phyloP scores from a whole-genome alignment of 2,888 invertebrate species.

The Ophion costatus region DNA sequence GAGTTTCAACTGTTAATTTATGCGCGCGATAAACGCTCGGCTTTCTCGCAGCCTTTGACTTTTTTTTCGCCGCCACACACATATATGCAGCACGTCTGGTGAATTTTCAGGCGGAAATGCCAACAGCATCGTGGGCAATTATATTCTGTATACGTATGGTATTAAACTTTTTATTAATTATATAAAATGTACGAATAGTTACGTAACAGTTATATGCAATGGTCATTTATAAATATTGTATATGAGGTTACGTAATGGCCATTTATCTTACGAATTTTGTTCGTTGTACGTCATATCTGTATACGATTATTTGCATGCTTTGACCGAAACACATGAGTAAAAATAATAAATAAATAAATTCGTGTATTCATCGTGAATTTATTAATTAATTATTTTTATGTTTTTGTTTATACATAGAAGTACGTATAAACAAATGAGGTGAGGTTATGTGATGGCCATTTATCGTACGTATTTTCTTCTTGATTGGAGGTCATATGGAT shows the following conservation, averaged over 20 bases:
- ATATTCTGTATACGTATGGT: neutral
- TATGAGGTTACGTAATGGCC: neutral
- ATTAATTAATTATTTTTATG: too few species aligned
- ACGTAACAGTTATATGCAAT: neutral
- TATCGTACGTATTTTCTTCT: too few species aligned
- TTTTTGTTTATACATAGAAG: too few species aligned
- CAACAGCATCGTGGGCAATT: neutral
- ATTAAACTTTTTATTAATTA: neutral
- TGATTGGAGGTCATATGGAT: too few species aligned
- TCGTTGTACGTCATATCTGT: too few species aligned
- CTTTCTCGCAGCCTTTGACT: slow-evolving; percentile 26
- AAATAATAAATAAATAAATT: too few species aligned
- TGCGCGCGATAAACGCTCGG: slow-evolving; percentile 65
- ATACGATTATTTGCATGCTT: too few species aligned
- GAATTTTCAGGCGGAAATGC: neutral
- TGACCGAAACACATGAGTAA: too few species aligned
- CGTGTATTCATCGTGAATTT: too few species aligned
- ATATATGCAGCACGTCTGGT: neutral
- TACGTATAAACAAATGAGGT: too few species aligned
- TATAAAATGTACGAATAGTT: neutral
- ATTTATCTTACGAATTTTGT: neutral
- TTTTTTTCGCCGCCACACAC: slow-evolving; percentile 9
- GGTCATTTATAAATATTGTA: neutral
- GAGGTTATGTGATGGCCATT: too few species aligned
- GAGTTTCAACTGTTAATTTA: slow-evolving; percentile 75